Evolutionary conservation across 2,797 vertebrate genomes (phyloP), one percentile per base, ranked within the genome.

Genomic region (Propithecus deckenii): DNA sequence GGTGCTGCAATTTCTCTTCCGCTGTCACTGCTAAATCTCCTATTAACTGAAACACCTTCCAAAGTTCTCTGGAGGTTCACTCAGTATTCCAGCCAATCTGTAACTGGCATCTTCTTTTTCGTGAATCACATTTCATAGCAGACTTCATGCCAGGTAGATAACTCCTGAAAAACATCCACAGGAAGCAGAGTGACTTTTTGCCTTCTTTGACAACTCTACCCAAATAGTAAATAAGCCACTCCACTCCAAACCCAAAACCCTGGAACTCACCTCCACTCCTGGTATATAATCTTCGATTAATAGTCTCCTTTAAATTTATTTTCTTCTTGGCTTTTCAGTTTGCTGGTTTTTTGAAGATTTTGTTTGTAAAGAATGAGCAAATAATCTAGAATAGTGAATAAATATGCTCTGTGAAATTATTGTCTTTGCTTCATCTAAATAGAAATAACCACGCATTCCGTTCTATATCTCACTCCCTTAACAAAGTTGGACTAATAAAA

Each of bases 21-120:
- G 22, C 57, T 71, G 2, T 95, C 94, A 28, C 46, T 71, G 15
- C n/a, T 94, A 52, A 90, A 79, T 93, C 2, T 3, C 67, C 0
- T 85, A n/a, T 88, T 98, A 74, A 59, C 65, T 96, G 55, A 96
- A 97, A 93, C 8, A 94, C 32, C 92, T 96, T 69, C 2, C 84
- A 71, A 92, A 86, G 15, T 90, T 96, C 76, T 96, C 76, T 74
- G 5, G 89, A 98, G 83, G 6, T 32, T 90, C 92, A 55, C 0
- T 28, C 22, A 28, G 46, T 76, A 89, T 89, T 83, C 59, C 32
- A 95, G 32, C 52, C 48, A 97, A 91, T 84, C 13, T 86, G 35
- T 88, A 97, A 63, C 41, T 67, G 69, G 9, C 5, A 0, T 57
- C 30, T 79, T 94, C 94, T 97, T 96, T 74, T 8, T 50, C 65